Conservation (phyloP, 1,140 invertebrate species). For the Dufourea novaeangliae region DNA sequence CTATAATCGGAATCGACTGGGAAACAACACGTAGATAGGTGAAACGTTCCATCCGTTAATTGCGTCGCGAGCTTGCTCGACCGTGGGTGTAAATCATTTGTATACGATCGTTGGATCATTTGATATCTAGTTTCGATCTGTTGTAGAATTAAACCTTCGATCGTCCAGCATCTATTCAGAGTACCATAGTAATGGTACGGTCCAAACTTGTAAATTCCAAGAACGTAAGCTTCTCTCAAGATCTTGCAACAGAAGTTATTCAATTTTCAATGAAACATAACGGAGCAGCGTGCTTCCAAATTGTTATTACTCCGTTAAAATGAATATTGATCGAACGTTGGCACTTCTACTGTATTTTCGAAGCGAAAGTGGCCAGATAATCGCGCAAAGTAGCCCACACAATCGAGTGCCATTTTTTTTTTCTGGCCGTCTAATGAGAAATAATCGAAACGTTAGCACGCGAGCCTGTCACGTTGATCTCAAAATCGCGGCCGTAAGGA, state of each 20-base stretch:
- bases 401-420: conserved; percentile 25
- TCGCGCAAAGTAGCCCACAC: neutral
- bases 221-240: too few relatives aligned
- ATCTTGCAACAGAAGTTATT: too few relatives aligned
- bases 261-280: too few relatives aligned
- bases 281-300: too few relatives aligned
- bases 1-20: neutral
- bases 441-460: conserved; percentile 13
- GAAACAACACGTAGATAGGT: neutral
- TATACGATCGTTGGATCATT: conserved; percentile 5
- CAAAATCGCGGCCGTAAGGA: conserved; percentile 4
- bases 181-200: too few relatives aligned
- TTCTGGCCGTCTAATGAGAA: neutral
- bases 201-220: too few relatives aligned
- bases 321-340: neutral
- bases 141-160: neutral
- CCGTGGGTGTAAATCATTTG: conserved; percentile 5
- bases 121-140: neutral
- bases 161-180: neutral
- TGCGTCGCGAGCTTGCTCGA: conserved; percentile 13
- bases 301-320: neutral
- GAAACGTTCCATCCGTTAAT: conserved; percentile 27
- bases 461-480: neutral
- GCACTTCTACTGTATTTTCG: neutral
- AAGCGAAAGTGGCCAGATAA: neutral